These are phyloP conservation scores for Atta colombica DNA, from an alignment of 1,140 invertebrate genomes.

Conservation along the genomic window DNA sequence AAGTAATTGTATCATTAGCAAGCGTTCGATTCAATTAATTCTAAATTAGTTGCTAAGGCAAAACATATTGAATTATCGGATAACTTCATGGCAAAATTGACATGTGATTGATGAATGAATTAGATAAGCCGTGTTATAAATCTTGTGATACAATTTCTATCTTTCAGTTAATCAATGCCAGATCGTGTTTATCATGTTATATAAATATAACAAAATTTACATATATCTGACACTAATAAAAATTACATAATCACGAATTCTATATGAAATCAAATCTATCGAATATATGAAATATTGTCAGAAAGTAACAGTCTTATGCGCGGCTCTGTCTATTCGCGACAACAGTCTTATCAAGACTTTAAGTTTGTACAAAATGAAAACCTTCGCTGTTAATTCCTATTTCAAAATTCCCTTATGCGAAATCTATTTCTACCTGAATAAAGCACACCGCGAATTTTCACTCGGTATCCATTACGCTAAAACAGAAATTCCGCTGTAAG, in stretches of 20 bases:
- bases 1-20: background rate
- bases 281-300: background rate
- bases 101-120: slow-evolving; percentile 20
- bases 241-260: background rate
- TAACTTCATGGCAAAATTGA: slow-evolving; percentile 19
- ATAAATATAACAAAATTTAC: slow-evolving; percentile 8
- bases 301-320: background rate
- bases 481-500: slow-evolving; percentile 38
- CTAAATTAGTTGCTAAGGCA: slow-evolving; percentile 1
- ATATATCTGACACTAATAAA: background rate
- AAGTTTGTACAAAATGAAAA: background rate
- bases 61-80: slow-evolving; percentile 8
- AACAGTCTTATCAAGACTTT: background rate
- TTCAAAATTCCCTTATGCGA: slow-evolving; percentile 5
- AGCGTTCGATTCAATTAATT: slow-evolving; percentile 5
- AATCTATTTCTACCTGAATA: slow-evolving; percentile 35
- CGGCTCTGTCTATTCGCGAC: background rate
- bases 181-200: background rate
- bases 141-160: slow-evolving; percentile 35
- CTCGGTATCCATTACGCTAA: slow-evolving; percentile 35
- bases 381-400: background rate
- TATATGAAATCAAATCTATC: background rate
- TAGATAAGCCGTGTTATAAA: slow-evolving; percentile 42
- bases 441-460: slow-evolving; percentile 21
- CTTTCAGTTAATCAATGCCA: slow-evolving; percentile 17